phyloP scores from a whole-genome alignment of 2,797 vertebrate genomes.

The Molossus molossus region DNA sequence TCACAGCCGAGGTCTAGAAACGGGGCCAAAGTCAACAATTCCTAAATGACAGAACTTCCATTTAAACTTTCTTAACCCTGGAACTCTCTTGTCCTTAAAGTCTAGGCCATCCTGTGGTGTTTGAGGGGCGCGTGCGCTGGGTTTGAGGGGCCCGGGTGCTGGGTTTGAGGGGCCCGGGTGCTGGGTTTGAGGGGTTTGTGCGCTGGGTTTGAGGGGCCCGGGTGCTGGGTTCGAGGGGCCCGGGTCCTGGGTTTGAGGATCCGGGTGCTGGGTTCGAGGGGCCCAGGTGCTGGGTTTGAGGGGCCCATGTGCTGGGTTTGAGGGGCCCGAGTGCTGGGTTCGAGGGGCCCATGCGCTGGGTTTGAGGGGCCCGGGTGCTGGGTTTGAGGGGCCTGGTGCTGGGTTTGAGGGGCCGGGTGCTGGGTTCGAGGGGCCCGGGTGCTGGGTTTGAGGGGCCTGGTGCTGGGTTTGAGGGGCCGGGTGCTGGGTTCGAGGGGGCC shows the following conservation, averaged over 20 bases:
- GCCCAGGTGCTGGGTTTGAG: too few species aligned
- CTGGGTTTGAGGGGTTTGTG: not conserved
- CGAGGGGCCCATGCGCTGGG: not conserved
- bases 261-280: too few species aligned
- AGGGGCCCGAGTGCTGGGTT: too few species aligned
- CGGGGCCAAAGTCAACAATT: not conserved
- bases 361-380: too few species aligned
- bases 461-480: not conserved
- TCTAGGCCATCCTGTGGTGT: rapidly evolving
- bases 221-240: too few species aligned
- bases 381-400: too few species aligned
- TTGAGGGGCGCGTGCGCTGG: too few species aligned
- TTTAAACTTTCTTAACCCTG: not conserved
- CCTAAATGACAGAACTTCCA: not conserved
- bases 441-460: not conserved
- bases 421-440: not conserved
- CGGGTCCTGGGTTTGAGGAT: too few species aligned
- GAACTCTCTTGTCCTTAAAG: not conserved
- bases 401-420: not conserved
- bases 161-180: not conserved
- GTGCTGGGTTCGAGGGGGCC: too few species aligned
- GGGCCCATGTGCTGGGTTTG: not conserved
- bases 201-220: not conserved
- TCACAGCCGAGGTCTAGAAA: not conserved
- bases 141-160: not conserved